phyloP scores from a whole-genome alignment of 2,113 vertebrate genomes.

The Nesospiza acunhae region DNA sequence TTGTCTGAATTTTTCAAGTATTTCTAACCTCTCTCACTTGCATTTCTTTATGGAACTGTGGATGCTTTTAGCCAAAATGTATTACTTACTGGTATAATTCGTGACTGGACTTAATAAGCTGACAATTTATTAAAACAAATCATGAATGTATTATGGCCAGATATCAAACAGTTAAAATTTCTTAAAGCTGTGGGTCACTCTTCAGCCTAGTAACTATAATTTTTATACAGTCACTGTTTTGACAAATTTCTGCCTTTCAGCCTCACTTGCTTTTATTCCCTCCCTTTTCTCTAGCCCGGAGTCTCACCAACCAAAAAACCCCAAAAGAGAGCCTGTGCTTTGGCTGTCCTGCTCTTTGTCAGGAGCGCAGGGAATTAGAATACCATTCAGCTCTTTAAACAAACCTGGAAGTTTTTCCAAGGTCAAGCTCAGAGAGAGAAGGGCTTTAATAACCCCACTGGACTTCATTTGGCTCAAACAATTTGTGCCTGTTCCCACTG shows the following conservation, averaged over 20 bases:
- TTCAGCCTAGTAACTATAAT: neutral
- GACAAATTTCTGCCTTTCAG: neutral
- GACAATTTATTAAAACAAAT: neutral
- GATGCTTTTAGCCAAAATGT: neutral
- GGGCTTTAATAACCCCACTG: neutral
- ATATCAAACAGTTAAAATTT: neutral
- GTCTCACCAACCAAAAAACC: neutral
- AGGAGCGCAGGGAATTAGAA: neutral
- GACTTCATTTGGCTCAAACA: neutral
- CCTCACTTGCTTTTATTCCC: neutral
- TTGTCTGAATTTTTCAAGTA: neutral
- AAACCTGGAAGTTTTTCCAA: neutral
- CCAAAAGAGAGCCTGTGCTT: neutral
- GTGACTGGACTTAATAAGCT: neutral
- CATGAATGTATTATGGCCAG: neutral
- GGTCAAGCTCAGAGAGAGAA: neutral
- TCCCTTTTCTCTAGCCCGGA: neutral
- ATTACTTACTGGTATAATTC: neutral
- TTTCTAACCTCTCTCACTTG: neutral
- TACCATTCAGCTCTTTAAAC: neutral
- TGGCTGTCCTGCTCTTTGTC: neutral
- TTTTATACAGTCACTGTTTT: neutral
- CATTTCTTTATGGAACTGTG: neutral
- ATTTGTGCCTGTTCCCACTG: neutral
- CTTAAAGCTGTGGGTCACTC: neutral